Evolutionary conservation across 2,888 invertebrate genomes (phyloP).

Genomic region (Nebria brevicollis): DNA sequence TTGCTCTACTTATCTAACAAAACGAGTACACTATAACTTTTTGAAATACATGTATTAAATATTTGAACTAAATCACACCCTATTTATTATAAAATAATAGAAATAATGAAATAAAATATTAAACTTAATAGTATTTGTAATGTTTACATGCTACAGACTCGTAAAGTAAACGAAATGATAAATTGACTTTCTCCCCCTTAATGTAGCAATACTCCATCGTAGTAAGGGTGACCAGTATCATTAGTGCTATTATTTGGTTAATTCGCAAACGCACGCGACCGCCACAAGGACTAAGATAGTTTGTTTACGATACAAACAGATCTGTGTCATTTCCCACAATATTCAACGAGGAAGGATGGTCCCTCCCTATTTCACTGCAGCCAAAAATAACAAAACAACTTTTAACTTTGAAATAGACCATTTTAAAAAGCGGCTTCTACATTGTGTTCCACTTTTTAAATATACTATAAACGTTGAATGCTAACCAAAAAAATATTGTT

Average conservation of each 20-base stretch:
- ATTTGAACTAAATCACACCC: no score
- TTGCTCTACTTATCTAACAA: no score
- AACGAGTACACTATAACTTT: no score
- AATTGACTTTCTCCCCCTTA: neutral
- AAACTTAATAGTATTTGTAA: conserved; percentile 5
- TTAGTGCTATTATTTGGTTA: conserved; percentile 16
- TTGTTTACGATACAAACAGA: conserved; percentile 9
- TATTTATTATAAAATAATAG: no score
- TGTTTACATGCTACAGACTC: conserved; percentile 9
- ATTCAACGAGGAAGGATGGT: neutral
- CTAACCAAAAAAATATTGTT: no score
- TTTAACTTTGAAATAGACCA: neutral
- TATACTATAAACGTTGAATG: no score
- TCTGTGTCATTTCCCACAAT: conserved; percentile 11
- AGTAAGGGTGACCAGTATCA: conserved; percentile 18
- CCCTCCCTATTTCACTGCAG: neutral
- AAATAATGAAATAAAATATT: no score
- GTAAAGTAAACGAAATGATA: conserved; percentile 2
- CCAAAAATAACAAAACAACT: neutral
- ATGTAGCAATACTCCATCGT: no score
- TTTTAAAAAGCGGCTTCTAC: no score
- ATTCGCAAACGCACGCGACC: conserved; percentile 16
- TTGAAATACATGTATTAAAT: no score
- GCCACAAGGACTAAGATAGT: neutral
- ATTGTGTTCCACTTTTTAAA: no score